Evolutionary conservation across 2,113 vertebrate species (phyloP).

Genomic region (Boulengeromyrus knoepffleri): DNA sequence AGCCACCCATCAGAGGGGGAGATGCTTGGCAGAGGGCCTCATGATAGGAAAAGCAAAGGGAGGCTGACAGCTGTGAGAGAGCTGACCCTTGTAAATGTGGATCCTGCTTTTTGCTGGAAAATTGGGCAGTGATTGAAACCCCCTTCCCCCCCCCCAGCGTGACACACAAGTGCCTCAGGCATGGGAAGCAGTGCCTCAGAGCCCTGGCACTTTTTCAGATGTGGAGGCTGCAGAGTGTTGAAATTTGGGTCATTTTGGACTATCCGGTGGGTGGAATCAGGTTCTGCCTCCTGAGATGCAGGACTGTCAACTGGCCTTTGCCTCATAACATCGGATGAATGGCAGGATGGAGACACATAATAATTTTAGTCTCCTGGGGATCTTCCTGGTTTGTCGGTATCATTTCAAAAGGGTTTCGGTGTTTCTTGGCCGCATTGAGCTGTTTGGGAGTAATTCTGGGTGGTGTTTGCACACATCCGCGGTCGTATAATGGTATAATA

Average conservation of each 20-base stretch:
- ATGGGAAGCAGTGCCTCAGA: not conserved
- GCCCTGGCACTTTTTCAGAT: not conserved
- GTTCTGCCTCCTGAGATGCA: not conserved
- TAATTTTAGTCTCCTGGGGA: not conserved
- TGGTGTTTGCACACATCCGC: not conserved
- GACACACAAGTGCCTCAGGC: not conserved
- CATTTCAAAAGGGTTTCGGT: not conserved
- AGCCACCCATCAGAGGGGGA: not conserved
- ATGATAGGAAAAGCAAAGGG: not conserved
- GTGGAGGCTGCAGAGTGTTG: not conserved
- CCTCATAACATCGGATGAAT: not conserved
- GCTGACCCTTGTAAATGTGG: not conserved
- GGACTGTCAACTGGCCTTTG: not conserved
- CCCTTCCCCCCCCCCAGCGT: not conserved
- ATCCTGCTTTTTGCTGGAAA: not conserved
- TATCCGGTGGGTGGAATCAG: not conserved
- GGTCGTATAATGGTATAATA: not conserved
- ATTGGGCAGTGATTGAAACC: not conserved
- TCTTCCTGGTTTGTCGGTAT: not conserved
- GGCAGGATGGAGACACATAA: not conserved
- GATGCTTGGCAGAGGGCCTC: not conserved
- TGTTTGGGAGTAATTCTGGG: not conserved
- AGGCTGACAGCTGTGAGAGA: slow-evolving; percentile 2
- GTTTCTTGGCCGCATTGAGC: not conserved
- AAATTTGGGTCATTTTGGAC: not conserved